These are phyloP conservation scores for Linhomoeus sp. DNA, from an alignment of 2,888 invertebrate species.

Conservation along the genomic window DNA sequence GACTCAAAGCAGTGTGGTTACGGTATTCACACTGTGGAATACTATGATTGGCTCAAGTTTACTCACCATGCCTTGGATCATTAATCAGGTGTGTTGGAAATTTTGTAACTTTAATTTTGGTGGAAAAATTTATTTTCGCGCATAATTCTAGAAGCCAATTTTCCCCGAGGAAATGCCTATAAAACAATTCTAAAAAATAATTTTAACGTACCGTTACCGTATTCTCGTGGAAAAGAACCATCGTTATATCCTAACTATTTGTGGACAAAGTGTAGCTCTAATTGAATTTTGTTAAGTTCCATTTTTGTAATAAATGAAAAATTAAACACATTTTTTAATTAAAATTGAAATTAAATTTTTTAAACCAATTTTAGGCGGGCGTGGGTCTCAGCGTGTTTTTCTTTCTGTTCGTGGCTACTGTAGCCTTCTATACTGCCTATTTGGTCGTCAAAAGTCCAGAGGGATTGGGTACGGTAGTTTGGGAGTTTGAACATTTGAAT, in stretches of 20 bases:
- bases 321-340: too few species aligned
- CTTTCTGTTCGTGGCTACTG: constrained; percentile 48
- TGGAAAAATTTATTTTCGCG: not conserved
- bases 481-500: too few species aligned
- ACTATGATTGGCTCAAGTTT: constrained; percentile 80
- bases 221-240: too few species aligned
- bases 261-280: too few species aligned
- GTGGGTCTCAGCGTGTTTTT: constrained; percentile 50
- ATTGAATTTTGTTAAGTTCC: too few species aligned
- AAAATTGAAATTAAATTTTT: too few species aligned
- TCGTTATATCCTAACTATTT: too few species aligned
- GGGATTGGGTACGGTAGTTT: constrained; percentile 27
- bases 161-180: too few species aligned
- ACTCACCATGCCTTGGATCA: constrained; percentile 82
- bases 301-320: too few species aligned
- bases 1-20: constrained; percentile 22
- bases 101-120: not conserved
- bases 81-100: constrained; percentile 40
- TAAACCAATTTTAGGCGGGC: constrained; percentile 40
- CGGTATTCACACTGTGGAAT: constrained; percentile 79
- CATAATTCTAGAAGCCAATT: too few species aligned
- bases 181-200: too few species aligned
- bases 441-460: constrained; percentile 45
- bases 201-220: too few species aligned
- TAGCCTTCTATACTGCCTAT: constrained; percentile 65